Evolutionary conservation across 2,113 vertebrate genomes (phyloP), one percentile per base, ranked within the genome.

Genomic region (Scopus umbretta): DNA sequence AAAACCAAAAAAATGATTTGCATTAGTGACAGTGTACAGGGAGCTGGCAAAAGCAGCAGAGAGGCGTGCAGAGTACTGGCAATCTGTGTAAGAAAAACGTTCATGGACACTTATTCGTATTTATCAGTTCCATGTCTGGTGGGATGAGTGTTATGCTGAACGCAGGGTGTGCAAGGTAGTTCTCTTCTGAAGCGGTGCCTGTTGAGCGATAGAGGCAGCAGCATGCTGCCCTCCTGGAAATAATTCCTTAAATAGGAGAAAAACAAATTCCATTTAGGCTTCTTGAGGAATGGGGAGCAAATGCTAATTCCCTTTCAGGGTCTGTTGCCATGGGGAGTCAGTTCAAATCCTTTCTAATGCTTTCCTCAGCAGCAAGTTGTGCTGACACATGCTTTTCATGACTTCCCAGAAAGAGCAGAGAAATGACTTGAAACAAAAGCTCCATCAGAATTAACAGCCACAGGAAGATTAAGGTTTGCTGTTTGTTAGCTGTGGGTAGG

Each of bases 251-350:
- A 66, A 52, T 13, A 34, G 47, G 72, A 86, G 80, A 34, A 71
- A 96, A 95, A 23, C 81, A 85, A 73, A 95, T 92, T 92, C 95
- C 92, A 30, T 50, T 53, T 74, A n/a, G 90, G 88, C 86, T 80
- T 71, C 86, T 94, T 5, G 80, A 96, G 95, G 92, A 96, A 88
- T 65, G 68, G 90, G 88, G 86, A 93, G 94, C 86, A 94, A 96
- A 96, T 96, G 96, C 96, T 96, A 96, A 96, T 97, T 97, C 92
- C 68, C 66, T 96, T 96, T 94, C 94, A 90, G 88, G 89, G 94
- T 68, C 88, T 61, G 96, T 97, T 97, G 96, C 96, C 95, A 95
- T 95, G 96, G 96, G 96, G 40, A 97, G 92, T 91, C 52, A 14
- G 90, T 94, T 94, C 88, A 93, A 96, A 97, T 95, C 91, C 94